phyloP scores from a whole-genome alignment of 2,888 invertebrate genomes.

The Parnassius smintheus region DNA sequence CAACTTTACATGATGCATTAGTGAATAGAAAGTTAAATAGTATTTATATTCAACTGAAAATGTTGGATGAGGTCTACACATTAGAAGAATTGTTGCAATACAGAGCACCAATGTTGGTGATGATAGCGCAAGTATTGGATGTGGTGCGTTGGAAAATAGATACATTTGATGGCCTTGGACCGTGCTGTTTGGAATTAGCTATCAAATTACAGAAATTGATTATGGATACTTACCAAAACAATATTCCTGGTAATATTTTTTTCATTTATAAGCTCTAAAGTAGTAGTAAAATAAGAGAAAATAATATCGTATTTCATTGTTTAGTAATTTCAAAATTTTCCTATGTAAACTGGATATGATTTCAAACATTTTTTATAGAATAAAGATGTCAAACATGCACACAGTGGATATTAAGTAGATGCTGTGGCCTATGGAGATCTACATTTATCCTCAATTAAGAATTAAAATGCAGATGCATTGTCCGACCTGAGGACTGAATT shows the following conservation, averaged over 20 bases:
- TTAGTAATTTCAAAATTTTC: no score
- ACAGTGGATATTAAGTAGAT: no score
- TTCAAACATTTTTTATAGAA: no score
- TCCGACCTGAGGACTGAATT: no score
- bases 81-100: conserved; percentile 53
- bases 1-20: conserved; percentile 58
- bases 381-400: no score
- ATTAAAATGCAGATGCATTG: no score
- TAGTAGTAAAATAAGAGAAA: neutral
- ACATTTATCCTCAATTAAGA: no score
- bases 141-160: conserved; percentile 59
- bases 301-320: no score
- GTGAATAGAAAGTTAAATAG: conserved; percentile 44
- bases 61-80: conserved; percentile 49
- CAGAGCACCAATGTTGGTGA: conserved; percentile 65
- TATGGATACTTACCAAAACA: conserved; percentile 48
- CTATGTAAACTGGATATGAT: no score
- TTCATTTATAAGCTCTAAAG: conserved; percentile 2
- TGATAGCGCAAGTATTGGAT: conserved; percentile 65
- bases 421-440: no score
- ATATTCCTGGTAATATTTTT: conserved; percentile 54
- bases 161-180: conserved; percentile 47
- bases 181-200: conserved; percentile 49
- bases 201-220: conserved; percentile 52
- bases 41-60: conserved; percentile 50